Percentiles rank a stretch among this genome's conserved stretches.
Conservation (phyloP, 1,140 invertebrate genomes). For the Drosophila erecta region DNA sequence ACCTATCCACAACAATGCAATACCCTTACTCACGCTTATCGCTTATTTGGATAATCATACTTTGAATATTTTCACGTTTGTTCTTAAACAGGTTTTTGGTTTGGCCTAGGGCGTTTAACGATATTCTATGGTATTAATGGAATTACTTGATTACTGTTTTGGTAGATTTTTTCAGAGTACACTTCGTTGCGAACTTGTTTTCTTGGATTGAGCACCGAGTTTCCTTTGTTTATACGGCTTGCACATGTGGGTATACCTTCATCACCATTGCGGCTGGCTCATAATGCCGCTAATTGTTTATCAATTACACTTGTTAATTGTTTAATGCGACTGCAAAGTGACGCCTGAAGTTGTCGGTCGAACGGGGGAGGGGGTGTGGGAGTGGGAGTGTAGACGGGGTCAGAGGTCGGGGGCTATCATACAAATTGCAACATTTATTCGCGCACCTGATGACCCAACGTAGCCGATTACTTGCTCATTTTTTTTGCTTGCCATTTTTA, state of each 20-base stretch:
- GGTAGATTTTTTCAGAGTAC: background rate
- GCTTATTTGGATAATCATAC: too few relatives aligned
- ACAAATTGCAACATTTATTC: slow-evolving; percentile 50
- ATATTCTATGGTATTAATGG: background rate
- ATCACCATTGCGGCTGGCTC: slow-evolving; percentile 27
- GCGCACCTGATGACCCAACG: slow-evolving; percentile 33
- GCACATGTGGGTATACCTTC: background rate
- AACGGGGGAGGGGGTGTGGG: background rate
- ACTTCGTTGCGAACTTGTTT: background rate
- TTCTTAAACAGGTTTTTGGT: too few relatives aligned
- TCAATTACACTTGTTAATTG: slow-evolving; percentile 79
- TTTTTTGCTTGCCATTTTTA: slow-evolving; percentile 5
- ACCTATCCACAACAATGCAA: background rate
- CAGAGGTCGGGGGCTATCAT: slow-evolving; percentile 7
- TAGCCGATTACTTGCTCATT: slow-evolving; percentile 30
- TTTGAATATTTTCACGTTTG: too few relatives aligned
- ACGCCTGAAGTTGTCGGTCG: slow-evolving; percentile 5
- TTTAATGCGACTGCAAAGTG: slow-evolving; percentile 71
- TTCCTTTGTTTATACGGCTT: slow-evolving; percentile 17
- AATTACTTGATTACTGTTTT: background rate
- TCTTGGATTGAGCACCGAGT: background rate
- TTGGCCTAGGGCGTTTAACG: too few relatives aligned
- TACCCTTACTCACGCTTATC: background rate
- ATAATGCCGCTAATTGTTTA: slow-evolving; percentile 72
- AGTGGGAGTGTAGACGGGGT: background rate